Evolutionary conservation across 2,888 invertebrate genomes (phyloP), one percentile per base, ranked within the genome.

Genomic region (Polyommatus icarus): DNA sequence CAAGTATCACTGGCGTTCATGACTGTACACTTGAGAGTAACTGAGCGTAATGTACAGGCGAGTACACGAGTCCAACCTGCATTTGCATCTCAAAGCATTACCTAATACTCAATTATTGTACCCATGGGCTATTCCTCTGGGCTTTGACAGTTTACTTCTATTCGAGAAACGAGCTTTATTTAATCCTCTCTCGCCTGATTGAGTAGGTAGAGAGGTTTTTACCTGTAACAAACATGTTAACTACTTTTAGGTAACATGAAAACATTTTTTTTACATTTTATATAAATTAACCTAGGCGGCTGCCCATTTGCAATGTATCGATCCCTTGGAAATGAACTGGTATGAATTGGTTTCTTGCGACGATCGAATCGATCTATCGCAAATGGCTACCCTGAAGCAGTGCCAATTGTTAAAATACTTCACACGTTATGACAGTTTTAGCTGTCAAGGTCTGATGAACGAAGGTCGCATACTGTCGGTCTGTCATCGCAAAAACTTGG

Each of bases 1-100:
- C 61, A 61, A 24, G 61, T 61, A 61, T 61, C 61, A 24, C 24
- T 20, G 24, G 59, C 4, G 29, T 67, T 32, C 32, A 29, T 32
- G 67, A 72, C 40, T 79, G 79, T 75, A 79, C 79, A 79, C 79
- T 79, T 80, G 67, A 61, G 78, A 79, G 80, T 79, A 81, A 80
- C 79, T 78, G 80, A 79, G 79, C 80, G 80, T 80, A 79, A 81
- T 80, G 79, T 78, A 77, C 76, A 77, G 72, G 76, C 76, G 71
- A 32, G 78, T 79, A 78, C 75, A 77, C 89, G 85, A 84, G 87
- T 85, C 89, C 85, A 84, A 84, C 81, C 80, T 67, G 80, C 84
- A 93, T 92, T 92, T 89, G 87, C 92, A 93, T 92, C 87, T 90
- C 92, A 93, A 92, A 93, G 92, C 88, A 84, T 82, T 83, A 84